Percentiles rank a stretch among this genome's conserved stretches.
phyloP scores from a whole-genome alignment of 2,797 vertebrate species.

The Pteropus rufus region DNA sequence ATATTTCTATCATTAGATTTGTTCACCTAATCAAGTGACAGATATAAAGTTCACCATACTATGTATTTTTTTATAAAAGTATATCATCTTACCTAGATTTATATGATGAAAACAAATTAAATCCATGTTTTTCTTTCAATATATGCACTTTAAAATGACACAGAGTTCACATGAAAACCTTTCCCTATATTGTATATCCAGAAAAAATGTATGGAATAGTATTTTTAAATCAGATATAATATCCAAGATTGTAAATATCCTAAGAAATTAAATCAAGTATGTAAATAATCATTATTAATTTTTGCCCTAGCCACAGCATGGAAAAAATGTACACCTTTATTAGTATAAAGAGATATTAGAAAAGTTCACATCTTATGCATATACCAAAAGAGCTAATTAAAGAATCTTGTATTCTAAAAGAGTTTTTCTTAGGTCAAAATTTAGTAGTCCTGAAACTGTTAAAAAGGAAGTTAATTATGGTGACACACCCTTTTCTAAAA shows the following conservation, averaged over 20 bases:
- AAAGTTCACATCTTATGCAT: constrained; percentile 65
- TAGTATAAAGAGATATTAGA: constrained; percentile 51
- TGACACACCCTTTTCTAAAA: not conserved
- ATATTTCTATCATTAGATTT: constrained; percentile 46
- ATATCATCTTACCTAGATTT: constrained; percentile 33
- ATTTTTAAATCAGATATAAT: constrained; percentile 47
- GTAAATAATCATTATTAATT: constrained; percentile 55
- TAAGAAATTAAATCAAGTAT: constrained; percentile 58
- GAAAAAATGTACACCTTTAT: constrained; percentile 53
- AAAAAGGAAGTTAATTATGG: not conserved
- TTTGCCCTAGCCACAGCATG: constrained; percentile 38
- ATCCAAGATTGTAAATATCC: constrained; percentile 35
- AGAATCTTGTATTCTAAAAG: not conserved
- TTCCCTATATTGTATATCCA: not conserved
- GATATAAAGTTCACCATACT: constrained; percentile 15
- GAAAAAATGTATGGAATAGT: constrained; percentile 38
- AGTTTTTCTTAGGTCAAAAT: constrained; percentile 35
- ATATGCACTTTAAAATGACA: constrained; percentile 51
- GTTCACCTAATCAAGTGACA: constrained; percentile 43
- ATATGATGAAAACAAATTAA: constrained; percentile 43
- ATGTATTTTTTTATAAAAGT: constrained; percentile 40
- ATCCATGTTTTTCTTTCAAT: constrained; percentile 24
- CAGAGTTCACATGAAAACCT: constrained; percentile 25
- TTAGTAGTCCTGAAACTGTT: constrained; percentile 47
- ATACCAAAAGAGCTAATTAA: constrained; percentile 3